Percentiles rank a stretch among this genome's conserved stretches.
Conservation (phyloP, 1,140 invertebrate species). For the Cherax destructor region DNA sequence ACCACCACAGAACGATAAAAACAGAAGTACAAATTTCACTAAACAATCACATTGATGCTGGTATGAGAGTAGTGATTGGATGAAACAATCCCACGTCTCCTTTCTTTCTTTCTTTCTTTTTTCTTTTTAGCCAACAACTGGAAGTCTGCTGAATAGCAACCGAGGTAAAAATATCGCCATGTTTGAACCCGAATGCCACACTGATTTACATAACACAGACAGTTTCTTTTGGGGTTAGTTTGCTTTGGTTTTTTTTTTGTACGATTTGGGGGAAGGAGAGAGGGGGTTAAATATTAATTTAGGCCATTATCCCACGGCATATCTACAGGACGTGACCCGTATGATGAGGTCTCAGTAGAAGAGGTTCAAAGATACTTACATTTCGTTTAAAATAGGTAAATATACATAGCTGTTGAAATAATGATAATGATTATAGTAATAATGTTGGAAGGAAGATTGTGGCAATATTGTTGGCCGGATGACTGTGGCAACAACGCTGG, state of each 20-base stretch:
- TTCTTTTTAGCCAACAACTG: not conserved
- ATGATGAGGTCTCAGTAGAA: not conserved
- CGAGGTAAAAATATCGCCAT: constrained; percentile 20
- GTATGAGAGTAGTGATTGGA: not conserved
- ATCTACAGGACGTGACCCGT: not conserved
- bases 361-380: no score
- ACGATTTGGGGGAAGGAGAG: not conserved
- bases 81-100: not conserved
- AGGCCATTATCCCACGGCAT: constrained; percentile 23
- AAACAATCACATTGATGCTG: no score
- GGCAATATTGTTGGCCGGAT: no score
- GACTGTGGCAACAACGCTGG: no score
- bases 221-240: constrained; percentile 21
- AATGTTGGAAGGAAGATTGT: no score
- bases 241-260: constrained; percentile 44
- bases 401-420: no score
- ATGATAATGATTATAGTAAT: no score
- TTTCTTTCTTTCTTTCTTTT: not conserved
- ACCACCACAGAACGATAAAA: not conserved
- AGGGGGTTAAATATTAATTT: constrained; percentile 40
- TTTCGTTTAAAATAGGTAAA: no score
- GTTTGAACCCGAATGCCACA: constrained; percentile 22
- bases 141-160: not conserved
- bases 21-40: not conserved
- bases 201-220: constrained; percentile 53